Evolutionary conservation across 2,797 vertebrate genomes (phyloP).

Genomic region (Schizopygopsis pylzovi): DNA sequence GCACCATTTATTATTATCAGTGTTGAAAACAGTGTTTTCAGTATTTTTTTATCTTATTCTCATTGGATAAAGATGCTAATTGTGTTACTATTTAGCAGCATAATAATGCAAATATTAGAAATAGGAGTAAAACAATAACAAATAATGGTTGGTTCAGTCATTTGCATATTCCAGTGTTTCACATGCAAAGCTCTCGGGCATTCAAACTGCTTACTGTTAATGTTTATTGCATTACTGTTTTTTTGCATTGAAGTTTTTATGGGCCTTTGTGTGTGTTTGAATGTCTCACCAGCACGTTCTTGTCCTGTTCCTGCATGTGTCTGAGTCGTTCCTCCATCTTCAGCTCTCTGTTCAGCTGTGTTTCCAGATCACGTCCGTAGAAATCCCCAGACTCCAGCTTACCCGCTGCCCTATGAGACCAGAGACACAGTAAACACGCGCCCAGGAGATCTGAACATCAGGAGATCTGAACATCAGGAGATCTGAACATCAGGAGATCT

Average conservation of each 20-base stretch:
- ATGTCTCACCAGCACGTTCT: slow-evolving; percentile 86
- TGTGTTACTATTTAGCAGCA: background rate
- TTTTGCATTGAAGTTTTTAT: background rate
- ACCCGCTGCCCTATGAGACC: slow-evolving; percentile 75
- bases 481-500: background rate
- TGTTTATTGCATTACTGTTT: no score
- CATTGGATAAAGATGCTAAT: background rate
- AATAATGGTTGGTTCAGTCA: background rate
- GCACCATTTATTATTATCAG: background rate
- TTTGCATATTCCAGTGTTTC: background rate
- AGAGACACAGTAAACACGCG: slow-evolving; percentile 45
- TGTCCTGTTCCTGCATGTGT: slow-evolving; percentile 87
- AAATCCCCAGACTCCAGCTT: slow-evolving; percentile 83
- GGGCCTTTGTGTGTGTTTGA: background rate
- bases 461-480: background rate
- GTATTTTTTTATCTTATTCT: background rate
- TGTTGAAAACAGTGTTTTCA: background rate
- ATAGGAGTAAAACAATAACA: background rate
- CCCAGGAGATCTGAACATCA: background rate
- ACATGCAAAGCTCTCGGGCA: background rate
- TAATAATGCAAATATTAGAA: background rate
- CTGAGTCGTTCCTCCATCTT: slow-evolving; percentile 91
- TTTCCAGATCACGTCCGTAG: slow-evolving; percentile 90
- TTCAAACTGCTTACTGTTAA: no score
- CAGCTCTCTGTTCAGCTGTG: slow-evolving; percentile 89